These are phyloP conservation scores for Tiaroga cobitis DNA, from an alignment of 2,797 vertebrate species.

Conservation along the genomic window DNA sequence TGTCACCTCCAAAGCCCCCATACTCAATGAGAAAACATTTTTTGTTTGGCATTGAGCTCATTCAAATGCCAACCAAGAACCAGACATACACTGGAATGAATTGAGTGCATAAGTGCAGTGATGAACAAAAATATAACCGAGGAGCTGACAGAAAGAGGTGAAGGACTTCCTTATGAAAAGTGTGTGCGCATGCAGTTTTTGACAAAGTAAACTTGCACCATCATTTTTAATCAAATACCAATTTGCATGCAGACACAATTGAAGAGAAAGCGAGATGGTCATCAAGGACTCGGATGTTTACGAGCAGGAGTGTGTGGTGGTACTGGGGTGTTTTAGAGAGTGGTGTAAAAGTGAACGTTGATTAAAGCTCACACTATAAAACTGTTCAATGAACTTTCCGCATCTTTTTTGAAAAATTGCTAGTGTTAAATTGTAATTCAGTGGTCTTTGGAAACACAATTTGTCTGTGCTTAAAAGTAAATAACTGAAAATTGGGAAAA, in stretches of 20 bases:
- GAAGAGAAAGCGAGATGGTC: slow-evolving; percentile 6
- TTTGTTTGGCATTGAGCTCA: background rate
- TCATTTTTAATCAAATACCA: slow-evolving; percentile 23
- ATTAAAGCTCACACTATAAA: slow-evolving; percentile 31
- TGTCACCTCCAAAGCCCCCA: slow-evolving; percentile 1
- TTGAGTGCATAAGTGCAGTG: background rate
- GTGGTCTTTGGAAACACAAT: background rate
- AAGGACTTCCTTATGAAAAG: background rate
- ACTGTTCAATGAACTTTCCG: background rate
- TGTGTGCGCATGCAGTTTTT: slow-evolving; percentile 3
- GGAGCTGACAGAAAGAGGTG: slow-evolving; percentile 6
- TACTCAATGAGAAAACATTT: background rate
- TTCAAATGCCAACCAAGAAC: background rate
- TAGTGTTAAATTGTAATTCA: slow-evolving; percentile 13
- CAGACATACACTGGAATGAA: background rate
- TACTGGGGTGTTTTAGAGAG: slow-evolving; percentile 2
- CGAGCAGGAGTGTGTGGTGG: background rate
- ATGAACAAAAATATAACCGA: background rate
- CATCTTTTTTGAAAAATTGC: background rate
- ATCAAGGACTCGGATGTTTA: slow-evolving; percentile 17
- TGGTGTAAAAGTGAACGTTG: slow-evolving; percentile 8
- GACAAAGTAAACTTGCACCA: background rate
- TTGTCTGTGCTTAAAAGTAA: background rate
- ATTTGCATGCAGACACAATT: slow-evolving; percentile 16
- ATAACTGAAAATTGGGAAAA: slow-evolving; percentile 2